Base-by-base conservation (phyloP, 2,888 invertebrate genomes). In the Ennomos erosarius region DNA sequence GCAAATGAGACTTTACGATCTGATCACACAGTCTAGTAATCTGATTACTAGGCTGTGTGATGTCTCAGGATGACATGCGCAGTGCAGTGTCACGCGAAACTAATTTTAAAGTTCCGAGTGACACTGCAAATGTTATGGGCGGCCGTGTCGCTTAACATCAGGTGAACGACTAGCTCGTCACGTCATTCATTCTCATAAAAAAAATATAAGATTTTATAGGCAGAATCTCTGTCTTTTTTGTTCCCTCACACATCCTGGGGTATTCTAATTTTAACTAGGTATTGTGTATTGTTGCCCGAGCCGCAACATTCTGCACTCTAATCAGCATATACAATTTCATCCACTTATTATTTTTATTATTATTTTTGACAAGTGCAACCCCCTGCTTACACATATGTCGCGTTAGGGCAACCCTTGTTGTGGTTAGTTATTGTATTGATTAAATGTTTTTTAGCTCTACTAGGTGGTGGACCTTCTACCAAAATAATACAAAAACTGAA, bases 271-370 rank as follows among this genome's bases (percentile, higher is more conserved):
- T 86, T 85, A 89, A 88, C 83, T 81, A 83, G 71, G 75, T 80
- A 86, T 87, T 84, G 85, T 85, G 75, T 80, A 86, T 87, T 84
- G 85, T 85, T 74, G 65, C 66, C 64, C 67, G 64, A 66, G 34
- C 51, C 33, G 54, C 68, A 65, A 68, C 75, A 74, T 72, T 77
- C 70, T 71, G 69, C 50, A 12, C 74, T 70, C 78, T 85, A 84
- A 90, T 90, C 86, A 89, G 78, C 83, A 84, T 88, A 90, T 89
- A 88, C 85, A 86, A 84, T 88, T 81, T 79, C 83, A 85, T 75
- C 79, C 82, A 83, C 81, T 79, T 81, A 55, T 50, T 59, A 51
- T 81, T 78, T 79, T 82, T 59, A 53, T 36, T 53, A 58, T 53
- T 58, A 49, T 33, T 49, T 45, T 77, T 78, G 78, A 84, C 85